Conservation (phyloP, 2,797 vertebrate species). For the Leptatherina wallacei region DNA sequence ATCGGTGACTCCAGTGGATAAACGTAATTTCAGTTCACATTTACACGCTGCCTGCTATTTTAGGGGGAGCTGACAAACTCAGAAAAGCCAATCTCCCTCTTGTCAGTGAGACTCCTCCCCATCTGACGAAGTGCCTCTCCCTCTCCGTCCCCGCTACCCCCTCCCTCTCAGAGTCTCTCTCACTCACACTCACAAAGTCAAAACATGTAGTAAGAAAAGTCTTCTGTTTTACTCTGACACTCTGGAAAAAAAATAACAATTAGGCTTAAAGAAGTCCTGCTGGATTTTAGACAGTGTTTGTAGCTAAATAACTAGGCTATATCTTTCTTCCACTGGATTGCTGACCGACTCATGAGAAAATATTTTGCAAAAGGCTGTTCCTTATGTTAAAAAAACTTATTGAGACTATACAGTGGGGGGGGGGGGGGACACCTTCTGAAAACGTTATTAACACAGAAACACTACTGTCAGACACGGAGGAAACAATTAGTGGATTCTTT, state of each 20-base stretch:
- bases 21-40: conserved; percentile 86
- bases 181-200: conserved; percentile 8
- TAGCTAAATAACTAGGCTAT: background rate
- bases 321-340: background rate
- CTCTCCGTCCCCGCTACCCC: conserved; percentile 51
- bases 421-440: background rate
- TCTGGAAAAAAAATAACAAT: background rate
- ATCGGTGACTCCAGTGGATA: conserved; percentile 84
- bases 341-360: background rate
- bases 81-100: conserved; percentile 83
- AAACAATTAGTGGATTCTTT: background rate
- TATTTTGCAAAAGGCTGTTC: background rate
- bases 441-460: background rate
- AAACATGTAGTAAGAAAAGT: conserved; percentile 37
- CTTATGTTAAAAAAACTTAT: background rate
- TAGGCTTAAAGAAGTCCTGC: background rate
- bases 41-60: conserved; percentile 88
- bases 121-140: conserved; percentile 72
- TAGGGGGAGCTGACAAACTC: conserved; percentile 88
- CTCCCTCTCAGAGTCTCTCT: conserved; percentile 20
- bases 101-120: conserved; percentile 84
- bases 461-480: background rate
- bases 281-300: background rate
- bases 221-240: background rate
- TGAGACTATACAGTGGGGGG: background rate